Evolutionary conservation across 1,140 invertebrate genomes (phyloP), one percentile per base, ranked within the genome.

Genomic region (Mamestra configurata): DNA sequence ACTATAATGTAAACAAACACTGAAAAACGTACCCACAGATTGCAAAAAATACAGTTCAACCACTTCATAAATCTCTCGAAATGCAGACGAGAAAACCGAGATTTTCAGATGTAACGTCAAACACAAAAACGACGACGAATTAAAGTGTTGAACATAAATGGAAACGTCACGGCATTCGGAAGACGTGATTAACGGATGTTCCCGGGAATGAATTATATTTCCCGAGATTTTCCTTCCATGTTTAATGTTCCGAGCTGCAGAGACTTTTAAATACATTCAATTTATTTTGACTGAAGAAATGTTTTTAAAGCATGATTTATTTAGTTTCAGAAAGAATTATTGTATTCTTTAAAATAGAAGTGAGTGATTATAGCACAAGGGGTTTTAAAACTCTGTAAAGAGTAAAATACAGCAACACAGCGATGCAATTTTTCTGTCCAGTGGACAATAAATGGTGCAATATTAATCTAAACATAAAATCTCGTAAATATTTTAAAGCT

Each of bases 141-240:
- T 46, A 43, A 68, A 68, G 27, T 71, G 68, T 71, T 71, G 13
- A 31, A 51, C 27, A 18, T 53, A 71, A 71, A 71, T 53, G 18
- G 46, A 5, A 35, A 51, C 46, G 68, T 53, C 46, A 70, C 66
- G 20, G 68, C 43, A 22, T 18, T 53, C 24, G 46, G 15, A 20
- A 51, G 68, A 53, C 68, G 35, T 71, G 68, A 71, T 71, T 71
- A 71, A 71, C 68, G 24, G 51, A 53, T n/a, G 27, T 35, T 53
- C 27, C 24, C 20, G 22, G 7, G 46, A 31, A 35, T 71, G 37
- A 20, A 35, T 51, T 20, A 31, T 15, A n/a, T 22, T 71, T 46
- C 46, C 6, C 7, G 68, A 68, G 35, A 43, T 53, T 71, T 31
- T n/a, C 18, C 46, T 53, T 20, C n/a, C n/a, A 49, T 1, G 24